phyloP scores from a whole-genome alignment of 2,113 vertebrate genomes.

The Propithecus coquereli region DNA sequence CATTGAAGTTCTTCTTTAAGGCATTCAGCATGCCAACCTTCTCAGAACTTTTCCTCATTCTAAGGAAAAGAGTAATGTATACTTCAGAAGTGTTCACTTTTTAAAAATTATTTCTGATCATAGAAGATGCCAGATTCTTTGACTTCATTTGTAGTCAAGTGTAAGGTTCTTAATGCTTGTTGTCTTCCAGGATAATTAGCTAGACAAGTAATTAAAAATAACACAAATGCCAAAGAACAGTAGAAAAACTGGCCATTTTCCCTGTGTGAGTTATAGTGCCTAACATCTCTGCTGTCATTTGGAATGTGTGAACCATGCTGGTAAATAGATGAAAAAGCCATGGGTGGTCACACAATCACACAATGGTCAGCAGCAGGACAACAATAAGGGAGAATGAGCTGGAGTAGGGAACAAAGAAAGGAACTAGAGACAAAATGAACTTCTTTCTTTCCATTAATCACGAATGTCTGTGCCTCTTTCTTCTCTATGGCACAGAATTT shows the following conservation, averaged over 20 bases:
- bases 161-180: background rate
- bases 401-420: background rate
- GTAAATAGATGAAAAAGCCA: constrained; percentile 23
- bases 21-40: constrained; percentile 1
- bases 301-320: background rate
- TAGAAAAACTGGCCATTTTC: background rate
- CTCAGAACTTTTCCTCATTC: constrained; percentile 25
- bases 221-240: background rate
- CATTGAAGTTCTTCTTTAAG: constrained; percentile 20
- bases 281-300: background rate
- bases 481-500: background rate
- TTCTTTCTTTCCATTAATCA: background rate
- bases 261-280: background rate
- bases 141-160: background rate
- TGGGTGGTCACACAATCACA: background rate
- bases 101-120: constrained; percentile 26
- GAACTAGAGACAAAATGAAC: background rate
- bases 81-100: constrained; percentile 18
- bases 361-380: background rate
- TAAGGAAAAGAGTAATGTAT: constrained; percentile 36
- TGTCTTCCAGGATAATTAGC: background rate
- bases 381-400: background rate
- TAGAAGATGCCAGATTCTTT: background rate
- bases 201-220: constrained; percentile 21
- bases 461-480: background rate